Evolutionary conservation across 2,113 vertebrate species (phyloP), one percentile per base, ranked within the genome.

Genomic region (Oreochromis niloticus): DNA sequence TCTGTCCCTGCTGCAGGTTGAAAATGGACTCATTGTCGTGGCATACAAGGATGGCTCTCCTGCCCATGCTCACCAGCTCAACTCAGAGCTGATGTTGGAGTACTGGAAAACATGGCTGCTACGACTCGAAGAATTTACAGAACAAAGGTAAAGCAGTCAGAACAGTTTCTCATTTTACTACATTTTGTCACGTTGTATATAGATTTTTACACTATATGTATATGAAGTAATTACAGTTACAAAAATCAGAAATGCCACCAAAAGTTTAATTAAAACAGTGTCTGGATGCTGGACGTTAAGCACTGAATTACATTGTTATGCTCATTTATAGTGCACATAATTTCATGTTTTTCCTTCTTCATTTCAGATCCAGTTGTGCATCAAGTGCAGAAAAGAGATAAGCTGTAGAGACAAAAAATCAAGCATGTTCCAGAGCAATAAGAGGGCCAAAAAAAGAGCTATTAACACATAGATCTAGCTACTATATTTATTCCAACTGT

Each of bases 11-110:
- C 66, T 55, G 12, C 91, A 99, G 98, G 97, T 99, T 84, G 94
- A 94, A 59, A 97, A 96, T 79, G 98, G 98, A n/a, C 96, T 99
- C 71, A 96, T 99, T 17, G 99, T 99, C 32, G 96, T 99, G 7
- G 98, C 98, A 41, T 99, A 99, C 88, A 99, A 98, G 91, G 96
- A 99, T 0, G 98, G 98, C 6, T 97, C 97, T 5, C 98, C 98
- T 0, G 99, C 97, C 1, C 98, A 99, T 1, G 85, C 97, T 0
- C 98, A 99, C 84, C 95, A 97, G 92, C 94, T 99, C 95, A 95
- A 94, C 68, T 82, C 94, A 1, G 88, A 96, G 10, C 95, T 97
- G 22, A 98, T 98, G 91, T 93, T 80, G 1, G 91, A 96, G 13
- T 99, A 97, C 92, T 99, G 99, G 98, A 91, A 96, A n/a, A 97